Conservation (phyloP, 30 jellyfish, hydroid and myxozoan species). For the Clytia hemisphaerica region DNA sequence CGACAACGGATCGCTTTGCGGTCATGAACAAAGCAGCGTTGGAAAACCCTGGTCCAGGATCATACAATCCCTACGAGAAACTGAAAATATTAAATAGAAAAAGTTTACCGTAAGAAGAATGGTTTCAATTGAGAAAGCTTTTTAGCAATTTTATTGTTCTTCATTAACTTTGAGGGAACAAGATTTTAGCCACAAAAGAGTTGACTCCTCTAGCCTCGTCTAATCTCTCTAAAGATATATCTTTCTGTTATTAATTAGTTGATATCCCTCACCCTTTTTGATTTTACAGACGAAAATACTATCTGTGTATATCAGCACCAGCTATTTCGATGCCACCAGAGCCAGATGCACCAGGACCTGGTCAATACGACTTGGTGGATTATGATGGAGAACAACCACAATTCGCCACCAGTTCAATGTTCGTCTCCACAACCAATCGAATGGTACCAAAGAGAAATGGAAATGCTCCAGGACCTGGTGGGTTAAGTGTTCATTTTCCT, state of each 20-base stretch:
- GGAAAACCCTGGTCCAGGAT: constrained; percentile 87
- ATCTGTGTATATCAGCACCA: constrained; percentile 79
- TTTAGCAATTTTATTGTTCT: no score
- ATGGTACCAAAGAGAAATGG: neutral
- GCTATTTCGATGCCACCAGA: constrained; percentile 83
- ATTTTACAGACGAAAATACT: constrained; percentile 68
- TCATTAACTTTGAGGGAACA: no score
- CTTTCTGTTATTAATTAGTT: neutral
- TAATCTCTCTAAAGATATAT: neutral
- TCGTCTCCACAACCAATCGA: constrained; percentile 76
- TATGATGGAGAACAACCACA: constrained; percentile 56
- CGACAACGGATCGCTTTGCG: constrained; percentile 46
- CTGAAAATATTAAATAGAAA: constrained; percentile 45
- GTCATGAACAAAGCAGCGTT: neutral
- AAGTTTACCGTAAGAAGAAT: constrained; percentile 61
- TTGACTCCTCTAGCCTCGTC: no score
- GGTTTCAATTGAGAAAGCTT: no score
- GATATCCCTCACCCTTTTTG: neutral
- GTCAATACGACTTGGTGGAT: constrained; percentile 82
- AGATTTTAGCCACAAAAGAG: no score
- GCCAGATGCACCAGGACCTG: constrained; percentile 94
- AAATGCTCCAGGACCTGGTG: constrained; percentile 41
- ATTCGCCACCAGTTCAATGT: constrained; percentile 70
- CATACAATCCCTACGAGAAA: constrained; percentile 67
- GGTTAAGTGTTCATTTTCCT: neutral